Percentiles rank a stretch among this genome's conserved stretches.
phyloP scores from a whole-genome alignment of 2,888 invertebrate species.

The Vanessa cardui region DNA sequence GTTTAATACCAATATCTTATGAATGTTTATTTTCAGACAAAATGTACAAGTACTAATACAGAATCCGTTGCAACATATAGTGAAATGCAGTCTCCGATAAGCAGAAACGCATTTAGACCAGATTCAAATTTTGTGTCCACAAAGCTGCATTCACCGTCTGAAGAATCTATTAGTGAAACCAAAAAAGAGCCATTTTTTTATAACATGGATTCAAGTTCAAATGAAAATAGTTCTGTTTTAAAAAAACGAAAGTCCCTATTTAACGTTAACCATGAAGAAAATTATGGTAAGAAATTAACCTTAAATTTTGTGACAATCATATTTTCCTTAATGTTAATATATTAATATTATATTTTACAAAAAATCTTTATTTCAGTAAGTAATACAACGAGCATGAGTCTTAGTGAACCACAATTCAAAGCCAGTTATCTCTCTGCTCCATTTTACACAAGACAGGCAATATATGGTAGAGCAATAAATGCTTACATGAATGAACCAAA shows the following conservation, averaged over 20 bases:
- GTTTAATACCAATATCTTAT: not conserved
- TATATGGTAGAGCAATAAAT: conserved; percentile 87
- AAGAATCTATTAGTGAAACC: conserved; percentile 47
- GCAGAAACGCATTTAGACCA: conserved; percentile 46
- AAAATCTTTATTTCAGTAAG: not conserved
- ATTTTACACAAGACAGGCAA: conserved; percentile 89
- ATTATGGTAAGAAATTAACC: conserved; percentile 31
- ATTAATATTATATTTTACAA: not conserved
- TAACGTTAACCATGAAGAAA: conserved; percentile 32
- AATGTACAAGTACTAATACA: conserved; percentile 44
- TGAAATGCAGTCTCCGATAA: conserved; percentile 48
- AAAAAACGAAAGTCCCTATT: conserved; percentile 63
- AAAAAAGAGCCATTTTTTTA: conserved; percentile 46
- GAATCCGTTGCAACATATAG: conserved; percentile 49
- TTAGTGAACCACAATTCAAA: conserved; percentile 63
- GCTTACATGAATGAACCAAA: conserved; percentile 78
- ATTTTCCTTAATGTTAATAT: not conserved
- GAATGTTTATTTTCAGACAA: conserved; percentile 45
- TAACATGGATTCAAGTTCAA: conserved; percentile 49
- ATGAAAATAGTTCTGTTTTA: conserved; percentile 49
- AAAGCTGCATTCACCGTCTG: conserved; percentile 46
- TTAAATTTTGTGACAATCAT: conserved; percentile 46
- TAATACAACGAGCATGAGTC: conserved; percentile 54
- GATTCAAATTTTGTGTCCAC: conserved; percentile 52
- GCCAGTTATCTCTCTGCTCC: conserved; percentile 80